Evolutionary conservation across 1,140 invertebrate species (phyloP).

Genomic region (Drosophila ohnishii): DNA sequence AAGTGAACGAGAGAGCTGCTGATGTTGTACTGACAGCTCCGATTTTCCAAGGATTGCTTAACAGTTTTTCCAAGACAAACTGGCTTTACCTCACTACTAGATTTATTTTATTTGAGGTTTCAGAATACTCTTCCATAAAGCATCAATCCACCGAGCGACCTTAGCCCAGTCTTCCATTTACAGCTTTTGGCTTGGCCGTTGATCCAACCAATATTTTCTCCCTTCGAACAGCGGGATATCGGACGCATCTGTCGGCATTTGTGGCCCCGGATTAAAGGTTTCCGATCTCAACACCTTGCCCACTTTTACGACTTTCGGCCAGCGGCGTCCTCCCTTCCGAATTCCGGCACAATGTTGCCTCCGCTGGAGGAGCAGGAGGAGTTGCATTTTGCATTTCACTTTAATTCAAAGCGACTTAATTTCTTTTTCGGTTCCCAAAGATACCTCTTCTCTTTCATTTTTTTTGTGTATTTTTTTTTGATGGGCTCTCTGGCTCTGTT

Average conservation of each 20-base stretch:
- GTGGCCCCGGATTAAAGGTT: constrained; percentile 5
- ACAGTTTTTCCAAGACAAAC: no score
- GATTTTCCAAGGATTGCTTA: no score
- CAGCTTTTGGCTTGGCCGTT: constrained; percentile 1
- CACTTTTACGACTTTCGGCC: constrained; percentile 63
- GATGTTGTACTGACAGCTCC: neutral
- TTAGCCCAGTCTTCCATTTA: neutral
- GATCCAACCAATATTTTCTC: neutral
- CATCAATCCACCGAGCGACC: neutral
- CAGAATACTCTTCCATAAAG: neutral
- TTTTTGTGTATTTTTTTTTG: no score
- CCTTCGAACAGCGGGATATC: constrained; percentile 51
- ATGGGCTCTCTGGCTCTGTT: neutral
- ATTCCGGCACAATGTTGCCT: constrained; percentile 62
- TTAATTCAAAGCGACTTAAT: constrained; percentile 79
- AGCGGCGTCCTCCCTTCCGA: constrained; percentile 1
- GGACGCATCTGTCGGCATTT: constrained; percentile 17
- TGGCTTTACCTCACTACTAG: no score
- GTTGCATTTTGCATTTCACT: constrained; percentile 74
- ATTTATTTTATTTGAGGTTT: neutral
- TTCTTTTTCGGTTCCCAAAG: constrained; percentile 38
- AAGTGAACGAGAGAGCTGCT: no score
- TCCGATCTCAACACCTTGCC: constrained; percentile 68
- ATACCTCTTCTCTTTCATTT: neutral
- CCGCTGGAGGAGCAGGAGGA: constrained; percentile 15